phyloP scores from a whole-genome alignment of 2,797 vertebrate genomes.

The Denticeps clupeoides region DNA sequence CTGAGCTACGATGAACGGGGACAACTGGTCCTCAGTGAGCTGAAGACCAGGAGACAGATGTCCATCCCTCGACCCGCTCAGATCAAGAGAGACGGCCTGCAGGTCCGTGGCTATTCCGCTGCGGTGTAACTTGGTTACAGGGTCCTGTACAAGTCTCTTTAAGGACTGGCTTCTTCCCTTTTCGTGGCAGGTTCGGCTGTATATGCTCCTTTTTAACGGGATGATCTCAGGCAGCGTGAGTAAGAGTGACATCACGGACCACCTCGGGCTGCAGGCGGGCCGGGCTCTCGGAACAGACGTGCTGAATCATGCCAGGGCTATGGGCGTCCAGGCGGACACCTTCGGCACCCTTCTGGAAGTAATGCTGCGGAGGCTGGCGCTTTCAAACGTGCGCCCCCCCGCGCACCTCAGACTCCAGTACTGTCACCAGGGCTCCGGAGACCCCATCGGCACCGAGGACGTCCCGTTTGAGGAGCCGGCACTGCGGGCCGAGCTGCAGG shows the following conservation, averaged over 20 bases:
- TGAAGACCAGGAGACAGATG: constrained; percentile 39
- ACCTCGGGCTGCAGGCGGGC: constrained; percentile 40
- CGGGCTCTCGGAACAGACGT: constrained; percentile 41
- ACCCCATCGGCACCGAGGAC: constrained; percentile 38
- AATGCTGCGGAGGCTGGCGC: constrained; percentile 40
- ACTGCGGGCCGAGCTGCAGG: constrained; percentile 34
- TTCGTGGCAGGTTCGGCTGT: constrained; percentile 46
- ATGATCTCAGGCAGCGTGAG: constrained; percentile 52
- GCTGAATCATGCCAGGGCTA: constrained; percentile 32
- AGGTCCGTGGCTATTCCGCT: constrained; percentile 37
- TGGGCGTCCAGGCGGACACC: constrained; percentile 36
- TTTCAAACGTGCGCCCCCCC: constrained; percentile 48
- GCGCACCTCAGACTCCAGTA: constrained; percentile 56
- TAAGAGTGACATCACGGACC: constrained; percentile 35
- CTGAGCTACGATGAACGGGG: constrained; percentile 50
- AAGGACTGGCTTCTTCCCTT: too few relatives aligned
- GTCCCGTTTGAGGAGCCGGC: constrained; percentile 42
- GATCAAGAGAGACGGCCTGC: constrained; percentile 46
- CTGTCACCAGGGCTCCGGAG: constrained; percentile 45
- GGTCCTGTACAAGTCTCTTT: too few relatives aligned
- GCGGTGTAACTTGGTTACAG: too few relatives aligned
- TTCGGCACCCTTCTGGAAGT: constrained; percentile 53
- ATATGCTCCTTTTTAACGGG: constrained; percentile 60
- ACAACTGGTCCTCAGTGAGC: constrained; percentile 46
- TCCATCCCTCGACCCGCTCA: constrained; percentile 36